Conservation (phyloP, 2,888 invertebrate species). For the Sipha maydis region DNA sequence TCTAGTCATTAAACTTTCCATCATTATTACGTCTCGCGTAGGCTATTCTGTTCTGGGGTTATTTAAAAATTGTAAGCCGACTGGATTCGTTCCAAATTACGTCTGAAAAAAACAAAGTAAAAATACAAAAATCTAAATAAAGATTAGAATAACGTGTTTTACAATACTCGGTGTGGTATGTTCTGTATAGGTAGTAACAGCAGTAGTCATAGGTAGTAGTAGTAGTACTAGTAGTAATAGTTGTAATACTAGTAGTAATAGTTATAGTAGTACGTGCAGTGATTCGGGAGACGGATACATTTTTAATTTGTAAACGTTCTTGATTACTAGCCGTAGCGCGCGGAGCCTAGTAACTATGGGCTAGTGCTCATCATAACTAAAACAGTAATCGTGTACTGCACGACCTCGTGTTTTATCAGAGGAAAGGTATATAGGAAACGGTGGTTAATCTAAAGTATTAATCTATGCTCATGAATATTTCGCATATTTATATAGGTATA, state of each 20-base stretch:
- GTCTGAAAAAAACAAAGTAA: not conserved
- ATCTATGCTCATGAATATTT: constrained; percentile 1
- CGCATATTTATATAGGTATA: not conserved
- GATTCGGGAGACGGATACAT: not conserved
- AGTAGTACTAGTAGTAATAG: constrained; percentile 1
- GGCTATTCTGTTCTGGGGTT: not conserved
- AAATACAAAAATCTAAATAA: too few relatives aligned
- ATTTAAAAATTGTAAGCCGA: not conserved
- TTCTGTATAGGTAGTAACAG: too few relatives aligned
- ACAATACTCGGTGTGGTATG: too few relatives aligned
- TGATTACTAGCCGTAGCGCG: not conserved
- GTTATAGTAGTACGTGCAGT: not conserved
- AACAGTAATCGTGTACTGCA: constrained; percentile 8
- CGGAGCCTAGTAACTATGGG: too few relatives aligned
- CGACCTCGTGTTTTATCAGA: not conserved
- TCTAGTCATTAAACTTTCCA: not conserved
- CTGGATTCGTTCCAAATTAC: not conserved
- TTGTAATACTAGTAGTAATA: not conserved
- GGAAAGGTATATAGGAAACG: not conserved
- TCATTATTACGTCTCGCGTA: not conserved
- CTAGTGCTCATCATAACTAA: not conserved
- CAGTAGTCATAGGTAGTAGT: too few relatives aligned
- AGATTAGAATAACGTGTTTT: too few relatives aligned
- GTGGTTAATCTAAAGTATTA: constrained; percentile 25
- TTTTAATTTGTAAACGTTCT: not conserved